Evolutionary conservation across 1,140 invertebrate species (phyloP), one percentile per base, ranked within the genome.

Genomic region (Magallana gigas): DNA sequence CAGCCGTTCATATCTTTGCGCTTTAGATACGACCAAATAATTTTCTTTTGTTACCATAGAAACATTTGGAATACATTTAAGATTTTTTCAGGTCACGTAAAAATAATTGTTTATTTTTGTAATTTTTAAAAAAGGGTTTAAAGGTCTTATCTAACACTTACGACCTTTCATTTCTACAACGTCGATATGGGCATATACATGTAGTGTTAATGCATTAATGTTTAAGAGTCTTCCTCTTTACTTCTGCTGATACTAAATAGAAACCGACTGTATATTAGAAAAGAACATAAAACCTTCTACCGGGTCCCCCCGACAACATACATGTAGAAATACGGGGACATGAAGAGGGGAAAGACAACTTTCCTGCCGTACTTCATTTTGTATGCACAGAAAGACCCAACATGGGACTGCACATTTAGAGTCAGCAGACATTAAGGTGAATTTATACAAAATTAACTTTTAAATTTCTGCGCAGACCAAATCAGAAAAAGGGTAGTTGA

Each of bases 81-180:
- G 12, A 80, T 80, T 80, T 18, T 36, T 36, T 36, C n/a, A 18
- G 8, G 29, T 16, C 0, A 80, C n/a, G 29, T 80, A 23, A 14
- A 29, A 80, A 18, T 36, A 16, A 64, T 64, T 16, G 18, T 18
- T 14, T 64, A 64, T 81, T 18, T 23, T 81, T 29, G 6, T 29
- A 59, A 57, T n/a, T 16, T 16, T 4, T 1, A 11, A 57, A 83
- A 57, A 83, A 83, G 6, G 11, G 5, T 23, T 9, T 18, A 57
- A 23, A 29, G 57, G 83, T 80, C 76, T 29, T 80, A 80, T 23
- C 12, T 84, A 57, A 18, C 83, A 84, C 6, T 59, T 84, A 84
- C 83, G 83, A 84, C 57, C 83, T 84, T 84, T 58, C 23, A 59
- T 23, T 84, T 84, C 57, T 18, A 59, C 59, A 36, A 36, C 83